Evolutionary conservation across 2,113 vertebrate genomes (phyloP), one percentile per base, ranked within the genome.

Genomic region (Zosterops borbonicus): DNA sequence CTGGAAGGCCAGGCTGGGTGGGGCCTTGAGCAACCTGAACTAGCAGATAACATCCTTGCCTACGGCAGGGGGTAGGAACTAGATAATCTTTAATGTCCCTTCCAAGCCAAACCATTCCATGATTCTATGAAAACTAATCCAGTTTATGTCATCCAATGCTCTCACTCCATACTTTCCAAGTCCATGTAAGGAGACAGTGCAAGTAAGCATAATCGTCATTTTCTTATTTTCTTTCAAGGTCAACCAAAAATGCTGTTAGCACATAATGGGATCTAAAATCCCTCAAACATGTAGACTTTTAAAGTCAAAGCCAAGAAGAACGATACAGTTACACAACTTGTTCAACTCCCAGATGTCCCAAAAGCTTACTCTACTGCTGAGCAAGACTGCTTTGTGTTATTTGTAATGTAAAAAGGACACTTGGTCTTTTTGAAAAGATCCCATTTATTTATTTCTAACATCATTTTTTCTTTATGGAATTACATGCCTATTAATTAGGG

Each of bases 141-240:
- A 41, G 10, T 27, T 80, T 58, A 73, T 55, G 90, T 47, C 46
- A 28, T 17, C 4, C 46, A 33, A 24, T 33, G 31, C 5, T 68
- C 29, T 67, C 42, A 55, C 24, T 44, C 49, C 17, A 14, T 47
- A 63, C 8, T 52, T 60, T 27, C 9, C 3, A 1, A 6, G 10
- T 28, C 41, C 44, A 47, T 1, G 0, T 25, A 41, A 53, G n/a
- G n/a, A 83, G 14, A 53, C 3, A 7, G 23, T 29, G 6, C 21
- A 6, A 24, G 63, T 33, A 4, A 63, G 17, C 13, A 5, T 33
- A 70, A 59, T 7, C 67, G 5, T 14, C 0, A 71, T 63, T 84
- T 77, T 83, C 31, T n/a, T 53, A 6, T 9, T 65, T 77, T 52
- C 24, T 60, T 50, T 80, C 46, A 44, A 68, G 31, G 58, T 17